Percentiles rank a stretch among this genome's conserved stretches.
phyloP scores from a whole-genome alignment of 1,140 invertebrate genomes.

The Pissodes strobi region DNA sequence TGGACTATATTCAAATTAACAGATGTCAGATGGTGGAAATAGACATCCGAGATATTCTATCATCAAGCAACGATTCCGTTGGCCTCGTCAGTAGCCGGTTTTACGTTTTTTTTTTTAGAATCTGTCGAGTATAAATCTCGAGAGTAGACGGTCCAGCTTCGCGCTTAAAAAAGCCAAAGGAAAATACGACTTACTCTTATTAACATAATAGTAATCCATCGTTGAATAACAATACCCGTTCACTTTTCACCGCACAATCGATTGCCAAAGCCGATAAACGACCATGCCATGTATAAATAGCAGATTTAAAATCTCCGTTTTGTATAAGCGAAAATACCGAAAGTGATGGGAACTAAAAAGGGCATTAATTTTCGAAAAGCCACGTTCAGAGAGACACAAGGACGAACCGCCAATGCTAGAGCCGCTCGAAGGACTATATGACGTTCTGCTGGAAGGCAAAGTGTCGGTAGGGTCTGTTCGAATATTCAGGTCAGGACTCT shows the following conservation, averaged over 20 bases:
- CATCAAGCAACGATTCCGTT: constrained; percentile 24
- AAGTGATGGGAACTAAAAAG: constrained; percentile 21
- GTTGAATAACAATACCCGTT: constrained; percentile 28
- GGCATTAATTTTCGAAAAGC: constrained; percentile 26
- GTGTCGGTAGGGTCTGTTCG: constrained; percentile 18
- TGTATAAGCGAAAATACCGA: constrained; percentile 22
- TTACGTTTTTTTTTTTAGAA: constrained; percentile 19
- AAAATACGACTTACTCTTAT: constrained; percentile 40
- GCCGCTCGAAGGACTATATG: constrained; percentile 18
- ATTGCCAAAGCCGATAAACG: constrained; percentile 27
- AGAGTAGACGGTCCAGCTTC: constrained; percentile 10
- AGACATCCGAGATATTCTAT: constrained; percentile 28
- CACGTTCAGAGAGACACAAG: background rate
- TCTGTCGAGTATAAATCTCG: constrained; percentile 22
- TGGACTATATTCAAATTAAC: constrained; percentile 29
- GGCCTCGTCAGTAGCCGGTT: constrained; percentile 25
- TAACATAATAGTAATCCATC: constrained; percentile 38
- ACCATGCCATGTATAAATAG: constrained; percentile 25
- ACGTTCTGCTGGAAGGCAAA: constrained; percentile 18
- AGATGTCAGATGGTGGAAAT: constrained; percentile 25
- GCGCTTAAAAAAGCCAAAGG: constrained; percentile 15
- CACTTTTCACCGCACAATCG: constrained; percentile 35
- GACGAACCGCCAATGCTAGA: constrained; percentile 12
- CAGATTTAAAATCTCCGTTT: constrained; percentile 11
- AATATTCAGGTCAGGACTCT: constrained; percentile 34